Evolutionary conservation across 2,113 vertebrate genomes (phyloP).

Genomic region (Anarrhichthys ocellatus): DNA sequence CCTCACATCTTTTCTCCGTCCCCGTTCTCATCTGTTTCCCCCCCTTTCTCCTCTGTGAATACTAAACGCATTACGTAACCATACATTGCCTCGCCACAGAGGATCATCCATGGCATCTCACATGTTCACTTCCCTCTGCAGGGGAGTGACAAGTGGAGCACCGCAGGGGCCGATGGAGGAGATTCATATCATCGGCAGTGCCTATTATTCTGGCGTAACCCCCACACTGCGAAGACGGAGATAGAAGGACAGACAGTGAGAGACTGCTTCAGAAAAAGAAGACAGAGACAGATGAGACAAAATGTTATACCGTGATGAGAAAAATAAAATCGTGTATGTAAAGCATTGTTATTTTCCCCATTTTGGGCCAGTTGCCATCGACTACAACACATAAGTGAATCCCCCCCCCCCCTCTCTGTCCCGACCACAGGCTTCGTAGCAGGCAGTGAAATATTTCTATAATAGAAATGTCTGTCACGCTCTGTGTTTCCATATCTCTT

Average conservation of each 20-base stretch:
- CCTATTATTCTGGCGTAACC: slow-evolving; percentile 41
- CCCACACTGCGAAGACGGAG: slow-evolving; percentile 25
- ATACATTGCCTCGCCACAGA: slow-evolving; percentile 39
- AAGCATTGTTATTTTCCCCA: slow-evolving; percentile 21
- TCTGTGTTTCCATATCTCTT: slow-evolving; percentile 62
- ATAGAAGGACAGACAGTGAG: slow-evolving; percentile 10
- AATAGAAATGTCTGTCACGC: slow-evolving; percentile 77
- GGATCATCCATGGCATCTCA: slow-evolving; percentile 59
- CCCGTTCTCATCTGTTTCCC: not conserved
- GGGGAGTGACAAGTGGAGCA: slow-evolving; percentile 61
- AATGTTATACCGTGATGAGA: slow-evolving; percentile 38
- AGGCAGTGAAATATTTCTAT: slow-evolving; percentile 54
- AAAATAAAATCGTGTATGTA: slow-evolving; percentile 43
- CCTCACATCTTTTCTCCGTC: slow-evolving; percentile 5
- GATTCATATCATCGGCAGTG: slow-evolving; percentile 50
- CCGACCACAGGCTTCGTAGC: slow-evolving; percentile 26
- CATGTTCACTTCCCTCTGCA: slow-evolving; percentile 62
- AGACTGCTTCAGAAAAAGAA: slow-evolving; percentile 16
- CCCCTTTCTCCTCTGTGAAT: slow-evolving; percentile 52
- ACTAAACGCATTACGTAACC: slow-evolving; percentile 64
- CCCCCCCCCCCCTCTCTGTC: slow-evolving; percentile 8
- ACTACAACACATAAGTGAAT: not conserved
- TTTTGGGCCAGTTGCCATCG: slow-evolving; percentile 26
- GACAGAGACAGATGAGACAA: slow-evolving; percentile 38
- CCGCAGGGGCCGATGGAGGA: slow-evolving; percentile 49